These are phyloP conservation scores for Physocephala rufipes DNA, from an alignment of 2,888 invertebrate species.

Conservation along the genomic window DNA sequence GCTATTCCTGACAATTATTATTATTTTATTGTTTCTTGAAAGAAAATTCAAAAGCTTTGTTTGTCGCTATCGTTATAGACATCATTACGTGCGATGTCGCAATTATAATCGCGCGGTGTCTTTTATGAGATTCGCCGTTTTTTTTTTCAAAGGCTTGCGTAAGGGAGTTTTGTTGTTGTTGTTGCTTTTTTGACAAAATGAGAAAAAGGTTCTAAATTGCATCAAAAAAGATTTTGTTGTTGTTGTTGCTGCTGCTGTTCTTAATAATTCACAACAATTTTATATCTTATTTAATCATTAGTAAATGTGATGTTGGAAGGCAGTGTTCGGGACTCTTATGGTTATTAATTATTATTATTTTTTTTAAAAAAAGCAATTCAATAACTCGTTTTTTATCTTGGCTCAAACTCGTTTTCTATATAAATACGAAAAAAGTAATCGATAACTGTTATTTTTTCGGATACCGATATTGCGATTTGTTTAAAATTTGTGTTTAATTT, in stretches of 20 bases:
- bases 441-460: no score
- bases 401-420: no score
- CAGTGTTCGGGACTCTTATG: slow-evolving; percentile 28
- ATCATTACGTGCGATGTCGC: neutral
- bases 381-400: neutral
- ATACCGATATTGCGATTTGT: no score
- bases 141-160: neutral
- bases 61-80: neutral
- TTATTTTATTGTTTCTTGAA: neutral
- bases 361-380: slow-evolving; percentile 16
- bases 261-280: neutral
- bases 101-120: no score
- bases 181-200: no score
- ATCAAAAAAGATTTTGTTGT: neutral
- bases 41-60: slow-evolving; percentile 4
- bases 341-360: slow-evolving; percentile 20
- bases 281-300: neutral
- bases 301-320: slow-evolving; percentile 32
- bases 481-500: no score
- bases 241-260: no score
- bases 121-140: neutral
- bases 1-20: neutral
- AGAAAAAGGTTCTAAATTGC: neutral
- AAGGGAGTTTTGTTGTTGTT: neutral
- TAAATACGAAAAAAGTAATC: no score